Conservation (phyloP, 2,113 vertebrate genomes). For the Chloropsis cyanopogon region DNA sequence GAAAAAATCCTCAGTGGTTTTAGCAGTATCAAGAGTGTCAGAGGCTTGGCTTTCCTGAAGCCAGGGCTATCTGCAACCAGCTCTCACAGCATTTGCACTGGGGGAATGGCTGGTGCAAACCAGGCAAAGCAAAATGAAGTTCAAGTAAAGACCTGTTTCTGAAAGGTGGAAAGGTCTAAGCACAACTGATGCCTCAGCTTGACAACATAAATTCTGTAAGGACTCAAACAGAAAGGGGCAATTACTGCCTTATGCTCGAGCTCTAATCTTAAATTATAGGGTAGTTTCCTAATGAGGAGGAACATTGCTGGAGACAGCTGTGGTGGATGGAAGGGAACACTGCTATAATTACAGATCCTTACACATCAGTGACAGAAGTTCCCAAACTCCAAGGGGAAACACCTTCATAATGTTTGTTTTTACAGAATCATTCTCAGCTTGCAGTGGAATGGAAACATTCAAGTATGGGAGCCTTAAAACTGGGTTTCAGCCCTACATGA, state of each 20-base stretch:
- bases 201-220: not conserved
- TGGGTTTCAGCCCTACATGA: not conserved
- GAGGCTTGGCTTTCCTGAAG: not conserved
- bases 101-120: not conserved
- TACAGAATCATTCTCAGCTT: not conserved
- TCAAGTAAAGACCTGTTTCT: not conserved
- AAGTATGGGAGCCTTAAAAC: not conserved
- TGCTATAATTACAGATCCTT: conserved; percentile 24
- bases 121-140: not conserved
- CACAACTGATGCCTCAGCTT: not conserved
- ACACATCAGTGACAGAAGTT: not conserved
- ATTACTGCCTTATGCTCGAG: not conserved
- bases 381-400: not conserved
- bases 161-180: not conserved
- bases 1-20: not conserved
- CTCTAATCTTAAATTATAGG: conserved; percentile 54
- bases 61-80: not conserved
- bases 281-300: conserved; percentile 20
- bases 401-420: conserved; percentile 9
- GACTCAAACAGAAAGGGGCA: not conserved
- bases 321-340: not conserved
- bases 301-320: not conserved
- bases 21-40: not conserved
- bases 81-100: not conserved
- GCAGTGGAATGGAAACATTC: not conserved